Conservation (phyloP, 2,888 invertebrate species). For the Macropis europaea region DNA sequence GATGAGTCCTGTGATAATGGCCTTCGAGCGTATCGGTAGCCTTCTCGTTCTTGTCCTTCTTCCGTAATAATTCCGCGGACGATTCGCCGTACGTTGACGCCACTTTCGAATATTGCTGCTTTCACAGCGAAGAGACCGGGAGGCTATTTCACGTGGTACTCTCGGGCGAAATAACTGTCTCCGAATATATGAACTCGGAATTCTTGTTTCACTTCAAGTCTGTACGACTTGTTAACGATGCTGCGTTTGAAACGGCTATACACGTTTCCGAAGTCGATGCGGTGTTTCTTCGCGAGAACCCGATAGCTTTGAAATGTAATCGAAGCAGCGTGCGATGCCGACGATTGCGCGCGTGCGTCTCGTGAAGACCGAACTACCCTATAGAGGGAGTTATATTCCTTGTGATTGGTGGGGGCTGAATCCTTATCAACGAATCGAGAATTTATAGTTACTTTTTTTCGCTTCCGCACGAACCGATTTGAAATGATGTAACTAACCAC, state of each 20-base stretch:
- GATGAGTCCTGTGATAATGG: neutral
- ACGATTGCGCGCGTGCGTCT: neutral
- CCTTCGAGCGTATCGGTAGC: neutral
- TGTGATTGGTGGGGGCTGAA: neutral
- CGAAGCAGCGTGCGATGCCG: neutral
- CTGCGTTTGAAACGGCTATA: neutral
- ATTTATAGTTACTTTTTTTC: neutral
- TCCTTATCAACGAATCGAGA: neutral
- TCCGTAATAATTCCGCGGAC: neutral
- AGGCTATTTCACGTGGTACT: constrained; percentile 9
- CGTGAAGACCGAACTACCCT: neutral
- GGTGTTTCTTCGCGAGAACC: neutral
- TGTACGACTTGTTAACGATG: neutral
- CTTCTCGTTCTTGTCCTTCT: neutral
- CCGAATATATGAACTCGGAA: neutral
- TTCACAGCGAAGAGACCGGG: neutral
- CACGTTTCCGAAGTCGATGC: too few relatives aligned
- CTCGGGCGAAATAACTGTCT: neutral
- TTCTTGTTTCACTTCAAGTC: neutral
- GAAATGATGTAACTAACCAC: neutral
- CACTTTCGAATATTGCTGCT: neutral
- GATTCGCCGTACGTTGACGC: neutral
- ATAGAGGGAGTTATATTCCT: neutral
- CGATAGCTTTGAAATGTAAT: neutral
- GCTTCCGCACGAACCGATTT: neutral